These are phyloP conservation scores for Alcedo quadribrachys DNA, from an alignment of 2,797 vertebrate species.

Conservation along the genomic window DNA sequence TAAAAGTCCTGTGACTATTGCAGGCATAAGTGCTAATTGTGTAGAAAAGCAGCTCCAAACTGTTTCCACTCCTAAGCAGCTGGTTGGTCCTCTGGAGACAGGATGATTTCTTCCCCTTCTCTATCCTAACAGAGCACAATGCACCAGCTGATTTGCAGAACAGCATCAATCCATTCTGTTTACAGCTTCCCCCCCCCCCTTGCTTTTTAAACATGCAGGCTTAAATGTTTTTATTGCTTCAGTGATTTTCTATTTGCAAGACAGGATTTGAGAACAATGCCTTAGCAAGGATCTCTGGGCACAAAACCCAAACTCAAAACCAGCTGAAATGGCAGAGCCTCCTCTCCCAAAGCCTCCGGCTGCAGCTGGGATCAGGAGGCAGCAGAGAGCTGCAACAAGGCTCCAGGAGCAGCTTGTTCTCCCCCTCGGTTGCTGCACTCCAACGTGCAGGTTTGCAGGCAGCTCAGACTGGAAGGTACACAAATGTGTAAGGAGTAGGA, in stretches of 20 bases:
- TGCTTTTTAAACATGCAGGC: slow-evolving; percentile 2
- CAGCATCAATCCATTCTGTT: slow-evolving; percentile 15
- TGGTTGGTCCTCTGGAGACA: slow-evolving; percentile 47
- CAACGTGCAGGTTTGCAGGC: not conserved
- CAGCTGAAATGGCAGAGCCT: not conserved
- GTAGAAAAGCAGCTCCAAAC: slow-evolving; percentile 27
- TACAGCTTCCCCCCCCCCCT: not conserved
- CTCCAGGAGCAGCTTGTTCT: not conserved
- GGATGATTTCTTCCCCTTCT: slow-evolving; percentile 24
- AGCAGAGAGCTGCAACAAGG: not conserved
- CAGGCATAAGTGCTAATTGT: not conserved
- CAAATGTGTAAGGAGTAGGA: slow-evolving; percentile 51
- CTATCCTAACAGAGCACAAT: slow-evolving; percentile 24
- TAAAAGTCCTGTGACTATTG: not conserved
- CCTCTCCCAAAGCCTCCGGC: not conserved
- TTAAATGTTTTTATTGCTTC: slow-evolving; percentile 65
- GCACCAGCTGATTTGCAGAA: slow-evolving; percentile 50
- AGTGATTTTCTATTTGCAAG: slow-evolving; percentile 51
- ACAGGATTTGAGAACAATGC: slow-evolving; percentile 52
- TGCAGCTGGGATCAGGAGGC: slow-evolving; percentile 18
- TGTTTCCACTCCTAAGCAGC: slow-evolving; percentile 25
- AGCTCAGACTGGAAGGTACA: not conserved
- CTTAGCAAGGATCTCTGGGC: slow-evolving; percentile 14
- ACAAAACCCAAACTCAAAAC: not conserved
- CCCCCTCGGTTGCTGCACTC: not conserved